Conservation (phyloP, 2,113 vertebrate genomes). For the Xyrauchen texanus region DNA sequence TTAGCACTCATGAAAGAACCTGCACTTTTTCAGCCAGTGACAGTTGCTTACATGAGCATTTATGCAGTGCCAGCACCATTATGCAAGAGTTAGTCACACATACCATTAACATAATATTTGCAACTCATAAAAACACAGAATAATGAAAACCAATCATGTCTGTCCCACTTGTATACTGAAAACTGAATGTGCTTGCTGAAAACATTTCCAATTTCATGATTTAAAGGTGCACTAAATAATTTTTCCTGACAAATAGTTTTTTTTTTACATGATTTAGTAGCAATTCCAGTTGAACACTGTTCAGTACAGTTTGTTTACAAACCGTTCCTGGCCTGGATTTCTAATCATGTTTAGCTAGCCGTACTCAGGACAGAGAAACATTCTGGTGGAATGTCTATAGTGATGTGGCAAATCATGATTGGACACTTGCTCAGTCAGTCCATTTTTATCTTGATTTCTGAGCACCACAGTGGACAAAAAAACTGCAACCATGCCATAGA, state of each 20-base stretch:
- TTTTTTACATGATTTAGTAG: too few species aligned
- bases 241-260: not conserved
- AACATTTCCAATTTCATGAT: not conserved
- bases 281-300: too few species aligned
- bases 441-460: too few species aligned
- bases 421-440: too few species aligned
- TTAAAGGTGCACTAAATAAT: constrained; percentile 3
- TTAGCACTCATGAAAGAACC: not conserved
- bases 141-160: not conserved
- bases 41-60: constrained; percentile 41
- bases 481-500: too few species aligned
- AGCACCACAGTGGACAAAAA: too few species aligned
- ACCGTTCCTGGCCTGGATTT: too few species aligned
- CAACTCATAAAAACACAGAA: constrained; percentile 23
- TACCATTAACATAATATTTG: constrained; percentile 33
- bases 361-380: too few species aligned
- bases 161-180: constrained; percentile 2
- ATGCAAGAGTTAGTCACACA: constrained; percentile 31
- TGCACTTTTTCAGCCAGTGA: constrained; percentile 17
- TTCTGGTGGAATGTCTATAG: too few species aligned
- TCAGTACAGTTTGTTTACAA: too few species aligned
- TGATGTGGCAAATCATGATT: too few species aligned
- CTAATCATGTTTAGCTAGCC: too few species aligned
- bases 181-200: not conserved
- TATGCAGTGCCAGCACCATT: constrained; percentile 31